These are phyloP conservation scores for Rhopalosiphum maidis DNA, from an alignment of 1,140 invertebrate genomes.

Conservation along the genomic window DNA sequence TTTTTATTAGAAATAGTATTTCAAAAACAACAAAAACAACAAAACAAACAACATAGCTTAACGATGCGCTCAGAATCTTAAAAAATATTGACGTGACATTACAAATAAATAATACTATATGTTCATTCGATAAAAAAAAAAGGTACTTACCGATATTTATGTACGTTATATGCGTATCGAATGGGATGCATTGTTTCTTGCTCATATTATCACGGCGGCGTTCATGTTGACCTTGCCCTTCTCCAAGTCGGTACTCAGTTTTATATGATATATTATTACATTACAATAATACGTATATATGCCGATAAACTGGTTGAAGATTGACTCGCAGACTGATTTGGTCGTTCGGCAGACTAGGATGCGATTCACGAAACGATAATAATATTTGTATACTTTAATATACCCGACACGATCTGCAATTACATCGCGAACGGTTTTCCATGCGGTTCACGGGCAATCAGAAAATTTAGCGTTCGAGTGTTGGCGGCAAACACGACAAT, in stretches of 20 bases:
- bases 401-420: background rate
- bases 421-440: background rate
- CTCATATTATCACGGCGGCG: background rate
- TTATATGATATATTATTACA: background rate
- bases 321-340: background rate
- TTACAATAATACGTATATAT: background rate
- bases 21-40: background rate
- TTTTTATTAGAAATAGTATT: background rate
- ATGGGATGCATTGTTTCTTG: background rate
- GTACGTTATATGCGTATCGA: background rate
- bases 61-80: background rate
- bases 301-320: background rate
- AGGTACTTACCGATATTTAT: background rate
- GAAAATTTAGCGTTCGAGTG: background rate
- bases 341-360: background rate
- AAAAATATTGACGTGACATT: background rate
- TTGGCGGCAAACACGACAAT: background rate
- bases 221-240: conserved; percentile 13
- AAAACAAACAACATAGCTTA: background rate
- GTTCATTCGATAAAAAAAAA: background rate
- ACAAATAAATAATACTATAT: background rate
- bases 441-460: background rate
- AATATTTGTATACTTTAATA: background rate
- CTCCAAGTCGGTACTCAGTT: background rate
- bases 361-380: background rate